Conservation (phyloP, 1,140 invertebrate genomes). For the Halyomorpha halys region DNA sequence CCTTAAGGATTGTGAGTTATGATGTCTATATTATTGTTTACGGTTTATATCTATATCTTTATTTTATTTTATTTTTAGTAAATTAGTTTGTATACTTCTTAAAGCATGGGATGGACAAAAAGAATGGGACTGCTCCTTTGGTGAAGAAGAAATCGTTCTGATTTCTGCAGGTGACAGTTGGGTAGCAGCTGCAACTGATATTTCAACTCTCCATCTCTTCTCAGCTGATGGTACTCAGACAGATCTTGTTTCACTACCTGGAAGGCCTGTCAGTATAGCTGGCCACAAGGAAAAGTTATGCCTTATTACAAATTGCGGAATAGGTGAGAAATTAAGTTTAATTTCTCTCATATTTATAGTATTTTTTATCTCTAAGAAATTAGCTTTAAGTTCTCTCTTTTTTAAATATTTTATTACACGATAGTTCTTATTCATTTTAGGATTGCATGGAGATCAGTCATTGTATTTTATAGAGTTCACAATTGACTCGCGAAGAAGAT, state of each 20-base stretch:
- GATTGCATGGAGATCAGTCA: constrained; percentile 28
- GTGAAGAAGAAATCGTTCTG: constrained; percentile 65
- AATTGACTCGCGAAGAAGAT: constrained; percentile 20
- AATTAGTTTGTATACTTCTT: constrained; percentile 59
- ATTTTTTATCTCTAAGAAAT: no score
- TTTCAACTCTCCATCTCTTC: constrained; percentile 66
- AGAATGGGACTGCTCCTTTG: constrained; percentile 74
- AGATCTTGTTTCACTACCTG: constrained; percentile 61
- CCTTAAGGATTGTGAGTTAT: background rate
- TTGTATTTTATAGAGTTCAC: constrained; percentile 27
- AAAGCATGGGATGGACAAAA: constrained; percentile 66
- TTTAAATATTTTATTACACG: background rate
- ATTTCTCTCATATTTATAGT: no score
- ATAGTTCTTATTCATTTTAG: constrained; percentile 8
- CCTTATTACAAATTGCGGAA: constrained; percentile 62
- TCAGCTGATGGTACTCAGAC: constrained; percentile 75
- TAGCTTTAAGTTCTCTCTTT: background rate
- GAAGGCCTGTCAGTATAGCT: constrained; percentile 56
- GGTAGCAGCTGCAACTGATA: constrained; percentile 65
- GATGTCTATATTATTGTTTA: background rate
- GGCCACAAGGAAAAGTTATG: constrained; percentile 59
- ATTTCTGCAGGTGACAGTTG: constrained; percentile 60
- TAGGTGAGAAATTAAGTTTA: constrained; percentile 37
- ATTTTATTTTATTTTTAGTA: constrained; percentile 22
- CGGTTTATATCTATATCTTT: background rate